Percentiles rank a stretch among this genome's conserved stretches.
phyloP scores from a whole-genome alignment of 2,797 vertebrate species.

The Tokudaia tokunoshimensis region DNA sequence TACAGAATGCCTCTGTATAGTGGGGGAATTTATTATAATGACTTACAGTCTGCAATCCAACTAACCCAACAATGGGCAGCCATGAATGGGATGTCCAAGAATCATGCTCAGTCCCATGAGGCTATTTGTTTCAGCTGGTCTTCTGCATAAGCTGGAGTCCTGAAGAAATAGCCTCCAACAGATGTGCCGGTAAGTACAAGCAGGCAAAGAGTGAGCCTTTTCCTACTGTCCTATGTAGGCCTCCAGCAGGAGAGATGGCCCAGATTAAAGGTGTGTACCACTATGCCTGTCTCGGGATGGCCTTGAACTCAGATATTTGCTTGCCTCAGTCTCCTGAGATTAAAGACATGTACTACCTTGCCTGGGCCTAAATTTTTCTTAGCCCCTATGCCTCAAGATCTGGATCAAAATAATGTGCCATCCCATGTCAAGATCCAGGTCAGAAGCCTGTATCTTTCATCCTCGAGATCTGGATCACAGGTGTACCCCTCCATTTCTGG shows the following conservation, averaged over 20 bases:
- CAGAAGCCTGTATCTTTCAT: not conserved
- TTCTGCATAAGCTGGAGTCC: not conserved
- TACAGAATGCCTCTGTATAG: not conserved
- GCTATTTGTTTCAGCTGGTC: not conserved
- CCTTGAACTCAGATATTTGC: not conserved
- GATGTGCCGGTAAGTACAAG: not conserved
- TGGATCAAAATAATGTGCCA: not conserved
- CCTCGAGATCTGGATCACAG: not conserved
- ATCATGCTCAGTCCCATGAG: not conserved
- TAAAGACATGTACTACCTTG: not conserved
- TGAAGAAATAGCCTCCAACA: not conserved
- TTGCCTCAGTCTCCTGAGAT: not conserved
- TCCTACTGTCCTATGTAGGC: not conserved
- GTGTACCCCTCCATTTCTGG: not conserved
- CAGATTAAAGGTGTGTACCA: not conserved
- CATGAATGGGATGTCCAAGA: not conserved
- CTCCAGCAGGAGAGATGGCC: not conserved
- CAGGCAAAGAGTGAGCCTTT: not conserved
- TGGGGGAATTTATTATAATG: not conserved
- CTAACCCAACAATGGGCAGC: not conserved
- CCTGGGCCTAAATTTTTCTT: not conserved
- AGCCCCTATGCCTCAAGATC: not conserved
- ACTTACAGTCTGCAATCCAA: not conserved
- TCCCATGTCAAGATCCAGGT: not conserved
- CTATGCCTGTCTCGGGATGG: not conserved